Base-by-base conservation (phyloP, 2,888 invertebrate genomes). In the Thereva unica region DNA sequence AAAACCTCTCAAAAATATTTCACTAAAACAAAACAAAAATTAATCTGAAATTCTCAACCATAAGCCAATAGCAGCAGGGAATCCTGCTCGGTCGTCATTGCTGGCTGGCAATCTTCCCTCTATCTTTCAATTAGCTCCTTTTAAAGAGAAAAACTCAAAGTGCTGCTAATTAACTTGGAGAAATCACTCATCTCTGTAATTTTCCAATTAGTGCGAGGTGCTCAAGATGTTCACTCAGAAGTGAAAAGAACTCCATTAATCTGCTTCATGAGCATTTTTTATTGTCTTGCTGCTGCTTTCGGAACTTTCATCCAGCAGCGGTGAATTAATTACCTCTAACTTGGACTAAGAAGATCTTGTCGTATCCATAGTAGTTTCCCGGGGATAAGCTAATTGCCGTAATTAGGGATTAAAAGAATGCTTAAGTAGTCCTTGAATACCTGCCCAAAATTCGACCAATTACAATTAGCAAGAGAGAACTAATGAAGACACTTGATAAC, bases 151-250 rank as follows among this genome's bases (percentile, higher is more conserved):
- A 59, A 38, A 41, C 45, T 12, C 12, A 10, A 34, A 23, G 52
- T 10, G 37, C 10, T 49, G 12, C 34, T 59, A 59, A 59, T 59
- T 47, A 47, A 37, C 47, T 59, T 47, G 59, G 9, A 9, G 38
- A 37, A 59, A 49, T 59, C 47, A 59, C 59, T 59, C 47, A 59
- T 47, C 59, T 59, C 59, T 38, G 45, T 59, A 59, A 59, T 59
- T 59, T 47, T 47, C 47, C 40, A 59, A 59, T 59, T 59, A 59
- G 47, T 59, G 23, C 23, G 59, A 59, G 59, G 59, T 59, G 59
- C 59, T 47, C 12, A 9, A 59, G 47, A 59, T 59, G 47, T 47
- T 34, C 59, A 41, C 59, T 35, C 10, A n/a, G 38, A 38, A 47
- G 49, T 59, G 38, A 38, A 38, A 47, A 6, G 49, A 47, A 59